These are phyloP conservation scores for Leptinotarsa tumamoca DNA, from an alignment of 2,888 invertebrate species.

Conservation along the genomic window DNA sequence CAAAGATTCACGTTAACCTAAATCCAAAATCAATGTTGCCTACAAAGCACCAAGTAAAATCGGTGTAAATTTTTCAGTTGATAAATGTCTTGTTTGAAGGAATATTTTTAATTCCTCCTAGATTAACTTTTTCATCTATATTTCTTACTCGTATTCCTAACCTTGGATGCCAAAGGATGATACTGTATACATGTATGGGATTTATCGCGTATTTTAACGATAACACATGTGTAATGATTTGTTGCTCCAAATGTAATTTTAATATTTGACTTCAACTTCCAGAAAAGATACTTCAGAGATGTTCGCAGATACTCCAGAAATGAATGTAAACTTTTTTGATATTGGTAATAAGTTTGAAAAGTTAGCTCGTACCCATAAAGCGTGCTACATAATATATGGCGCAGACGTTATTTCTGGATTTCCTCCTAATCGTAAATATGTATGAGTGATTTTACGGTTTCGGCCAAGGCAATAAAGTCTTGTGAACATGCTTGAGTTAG, in stretches of 20 bases:
- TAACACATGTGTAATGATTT: too few species aligned
- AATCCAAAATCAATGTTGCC: too few species aligned
- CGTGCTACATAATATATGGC: not conserved
- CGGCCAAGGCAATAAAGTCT: conserved; percentile 29
- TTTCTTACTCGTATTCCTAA: too few species aligned
- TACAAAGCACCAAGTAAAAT: too few species aligned
- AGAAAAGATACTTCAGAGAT: not conserved
- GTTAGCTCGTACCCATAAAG: conserved; percentile 3
- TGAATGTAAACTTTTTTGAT: conserved; percentile 26
- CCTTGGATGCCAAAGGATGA: too few species aligned
- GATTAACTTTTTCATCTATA: too few species aligned
- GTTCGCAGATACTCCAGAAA: conserved; percentile 17
- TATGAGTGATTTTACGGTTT: conserved; percentile 34
- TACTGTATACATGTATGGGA: too few species aligned
- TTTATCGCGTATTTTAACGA: too few species aligned
- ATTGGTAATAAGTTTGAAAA: conserved; percentile 12
- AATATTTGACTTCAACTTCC: conserved; percentile 24
- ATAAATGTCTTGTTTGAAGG: too few species aligned
- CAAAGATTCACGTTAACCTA: too few species aligned
- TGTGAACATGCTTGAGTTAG: conserved; percentile 14
- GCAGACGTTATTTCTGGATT: conserved; percentile 15
- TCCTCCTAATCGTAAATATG: conserved; percentile 30
- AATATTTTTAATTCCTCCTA: too few species aligned
- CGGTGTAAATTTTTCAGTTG: too few species aligned
- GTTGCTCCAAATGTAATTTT: not conserved